These are phyloP conservation scores for Phalanger gymnotis DNA, from an alignment of 2,797 vertebrate species.

Conservation along the genomic window DNA sequence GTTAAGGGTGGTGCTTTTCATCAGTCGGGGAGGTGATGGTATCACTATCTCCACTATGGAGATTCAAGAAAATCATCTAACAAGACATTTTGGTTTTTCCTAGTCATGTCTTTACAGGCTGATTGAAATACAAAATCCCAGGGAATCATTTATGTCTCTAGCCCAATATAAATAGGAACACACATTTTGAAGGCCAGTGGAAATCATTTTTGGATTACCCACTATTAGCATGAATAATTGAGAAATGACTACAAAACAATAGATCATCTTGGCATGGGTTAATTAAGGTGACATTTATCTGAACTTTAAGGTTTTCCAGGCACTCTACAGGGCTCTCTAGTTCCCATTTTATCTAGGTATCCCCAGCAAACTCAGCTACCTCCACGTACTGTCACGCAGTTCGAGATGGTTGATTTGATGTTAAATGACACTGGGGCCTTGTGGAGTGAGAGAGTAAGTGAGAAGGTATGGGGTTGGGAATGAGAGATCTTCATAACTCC, in stretches of 20 bases:
- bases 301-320: background rate
- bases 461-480: constrained; percentile 33
- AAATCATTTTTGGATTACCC: constrained; percentile 35
- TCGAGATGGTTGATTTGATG: background rate
- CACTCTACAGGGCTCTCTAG: background rate
- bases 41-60: constrained; percentile 2
- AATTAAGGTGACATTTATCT: background rate
- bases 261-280: background rate
- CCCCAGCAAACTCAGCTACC: background rate
- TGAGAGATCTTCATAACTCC: no score
- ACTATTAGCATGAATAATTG: background rate
- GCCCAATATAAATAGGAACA: constrained; percentile 9
- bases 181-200: constrained; percentile 30
- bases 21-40: background rate
- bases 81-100: background rate
- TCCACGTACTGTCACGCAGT: background rate
- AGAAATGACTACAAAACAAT: background rate
- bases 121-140: background rate
- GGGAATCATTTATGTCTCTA: background rate
- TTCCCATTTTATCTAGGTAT: background rate
- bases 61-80: background rate
- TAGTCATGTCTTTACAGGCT: background rate
- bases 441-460: background rate
- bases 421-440: background rate
- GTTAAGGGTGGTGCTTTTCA: background rate